These are phyloP conservation scores for Ruditapes philippinarum DNA, from an alignment of 1,140 invertebrate species.

Conservation along the genomic window DNA sequence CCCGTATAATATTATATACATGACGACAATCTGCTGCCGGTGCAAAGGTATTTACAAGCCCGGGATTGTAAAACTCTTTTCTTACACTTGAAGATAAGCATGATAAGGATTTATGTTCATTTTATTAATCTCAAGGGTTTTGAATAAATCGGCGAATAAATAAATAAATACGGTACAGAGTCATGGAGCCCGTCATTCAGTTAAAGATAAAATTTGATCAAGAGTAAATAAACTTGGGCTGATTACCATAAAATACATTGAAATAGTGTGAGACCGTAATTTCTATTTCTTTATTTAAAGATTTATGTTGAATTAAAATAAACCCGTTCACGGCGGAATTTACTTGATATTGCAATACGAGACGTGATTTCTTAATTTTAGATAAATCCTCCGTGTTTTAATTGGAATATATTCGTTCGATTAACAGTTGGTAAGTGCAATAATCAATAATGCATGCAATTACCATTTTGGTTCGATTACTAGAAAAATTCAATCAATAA, in stretches of 20 bases:
- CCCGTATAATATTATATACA: no score
- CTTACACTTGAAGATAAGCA: background rate
- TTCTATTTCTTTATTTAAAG: conserved; percentile 37
- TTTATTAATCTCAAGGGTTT: conserved; percentile 61
- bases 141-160: conserved; percentile 56
- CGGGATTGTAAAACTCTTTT: background rate
- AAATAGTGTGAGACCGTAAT: background rate
- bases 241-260: conserved; percentile 44
- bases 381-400: no score
- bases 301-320: conserved; percentile 14
- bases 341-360: background rate
- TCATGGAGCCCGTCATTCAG: background rate
- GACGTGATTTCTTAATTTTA: background rate
- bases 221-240: conserved; percentile 33
- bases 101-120: conserved; percentile 66
- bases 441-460: no score
- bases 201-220: conserved; percentile 32
- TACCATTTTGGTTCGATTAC: no score
- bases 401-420: no score
- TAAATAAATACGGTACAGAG: conserved; percentile 39
- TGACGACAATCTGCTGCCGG: no score
- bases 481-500: no score
- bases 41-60: conserved; percentile 3
- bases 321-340: background rate
- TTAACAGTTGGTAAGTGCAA: no score